Percentiles rank a stretch among this genome's conserved stretches.
phyloP scores from a whole-genome alignment of 2,113 vertebrate species.

The Columba livia region DNA sequence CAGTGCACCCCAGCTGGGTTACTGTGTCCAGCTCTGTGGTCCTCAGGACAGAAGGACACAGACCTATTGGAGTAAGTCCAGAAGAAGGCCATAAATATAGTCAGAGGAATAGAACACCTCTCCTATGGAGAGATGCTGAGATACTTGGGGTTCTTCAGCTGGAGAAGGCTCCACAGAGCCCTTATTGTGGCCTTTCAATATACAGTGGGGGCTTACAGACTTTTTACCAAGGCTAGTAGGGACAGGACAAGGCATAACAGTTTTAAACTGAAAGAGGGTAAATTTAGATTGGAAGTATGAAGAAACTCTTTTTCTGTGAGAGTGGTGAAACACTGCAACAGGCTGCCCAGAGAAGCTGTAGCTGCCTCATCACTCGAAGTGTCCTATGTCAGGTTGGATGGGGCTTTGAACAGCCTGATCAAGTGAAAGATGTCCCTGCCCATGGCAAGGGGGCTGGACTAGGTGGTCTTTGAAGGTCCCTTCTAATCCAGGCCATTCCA shows the following conservation, averaged over 20 bases:
- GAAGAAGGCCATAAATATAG: neutral
- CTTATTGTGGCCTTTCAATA: neutral
- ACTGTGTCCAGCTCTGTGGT: neutral
- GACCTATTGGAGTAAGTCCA: neutral
- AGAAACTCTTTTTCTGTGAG: neutral
- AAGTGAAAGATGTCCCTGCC: neutral
- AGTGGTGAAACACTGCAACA: neutral
- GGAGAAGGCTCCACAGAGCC: neutral
- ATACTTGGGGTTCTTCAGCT: neutral
- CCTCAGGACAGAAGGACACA: neutral
- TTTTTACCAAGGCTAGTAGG: neutral
- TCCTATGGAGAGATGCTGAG: neutral
- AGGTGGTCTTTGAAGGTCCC: neutral
- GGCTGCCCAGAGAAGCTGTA: neutral
- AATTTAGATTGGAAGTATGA: neutral
- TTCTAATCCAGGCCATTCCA: neutral
- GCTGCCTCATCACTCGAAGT: neutral
- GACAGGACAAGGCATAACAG: neutral
- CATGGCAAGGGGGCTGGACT: neutral
- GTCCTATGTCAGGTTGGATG: neutral
- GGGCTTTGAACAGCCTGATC: neutral
- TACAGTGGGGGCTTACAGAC: accelerated
- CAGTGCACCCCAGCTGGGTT: neutral
- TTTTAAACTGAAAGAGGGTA: neutral
- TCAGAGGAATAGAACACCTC: neutral